These are phyloP conservation scores for Xestia ashworthii DNA, from an alignment of 2,888 invertebrate genomes.

Conservation along the genomic window DNA sequence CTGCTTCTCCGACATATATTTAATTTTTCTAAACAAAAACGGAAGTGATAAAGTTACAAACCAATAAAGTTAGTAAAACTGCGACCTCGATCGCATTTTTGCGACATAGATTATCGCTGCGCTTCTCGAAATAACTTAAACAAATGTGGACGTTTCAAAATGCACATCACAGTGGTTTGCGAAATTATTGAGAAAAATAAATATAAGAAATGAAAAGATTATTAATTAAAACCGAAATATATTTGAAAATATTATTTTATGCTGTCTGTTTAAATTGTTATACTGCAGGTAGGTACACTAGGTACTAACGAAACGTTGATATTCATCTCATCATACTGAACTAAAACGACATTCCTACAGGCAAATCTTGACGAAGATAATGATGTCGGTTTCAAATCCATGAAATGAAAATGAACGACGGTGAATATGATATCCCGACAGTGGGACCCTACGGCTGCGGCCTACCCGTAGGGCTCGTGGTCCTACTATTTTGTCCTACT, in stretches of 20 bases:
- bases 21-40: neutral
- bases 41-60: neutral
- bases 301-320: neutral
- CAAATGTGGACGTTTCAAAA: neutral
- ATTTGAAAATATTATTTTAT: neutral
- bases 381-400: neutral
- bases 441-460: neutral
- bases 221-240: neutral
- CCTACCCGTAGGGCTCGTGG: neutral
- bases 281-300: neutral
- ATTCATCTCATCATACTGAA: neutral
- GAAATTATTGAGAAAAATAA: neutral
- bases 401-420: neutral
- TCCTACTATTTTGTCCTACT: too few relatives aligned
- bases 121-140: neutral
- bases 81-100: slow-evolving; percentile 23
- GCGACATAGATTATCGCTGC: slow-evolving; percentile 9
- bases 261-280: neutral
- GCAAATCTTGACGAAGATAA: neutral
- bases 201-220: neutral
- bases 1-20: too few relatives aligned
- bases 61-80: slow-evolving; percentile 4
- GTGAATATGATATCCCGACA: neutral
- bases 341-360: neutral
- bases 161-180: neutral